phyloP scores from a whole-genome alignment of 2,113 vertebrate species.

The Ariopsis seemanni region DNA sequence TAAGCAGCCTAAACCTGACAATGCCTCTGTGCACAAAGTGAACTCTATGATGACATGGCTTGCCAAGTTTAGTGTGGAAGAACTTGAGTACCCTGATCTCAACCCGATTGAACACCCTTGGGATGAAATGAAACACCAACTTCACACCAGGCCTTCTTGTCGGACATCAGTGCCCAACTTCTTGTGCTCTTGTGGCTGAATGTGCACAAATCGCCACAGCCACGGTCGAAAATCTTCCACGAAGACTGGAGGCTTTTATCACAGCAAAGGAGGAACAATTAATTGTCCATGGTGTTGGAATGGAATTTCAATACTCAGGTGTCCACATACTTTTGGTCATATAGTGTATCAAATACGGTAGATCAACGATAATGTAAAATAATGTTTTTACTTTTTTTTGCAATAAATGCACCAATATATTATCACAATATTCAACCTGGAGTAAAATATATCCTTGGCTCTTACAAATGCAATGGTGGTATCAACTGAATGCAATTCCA shows the following conservation, averaged over 20 bases:
- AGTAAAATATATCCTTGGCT: background rate
- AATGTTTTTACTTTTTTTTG: background rate
- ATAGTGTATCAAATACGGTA: background rate
- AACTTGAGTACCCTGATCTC: background rate
- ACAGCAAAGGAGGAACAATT: background rate
- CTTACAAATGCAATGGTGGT: background rate
- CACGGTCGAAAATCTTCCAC: background rate
- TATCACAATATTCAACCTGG: background rate
- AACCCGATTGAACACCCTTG: background rate
- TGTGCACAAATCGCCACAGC: background rate
- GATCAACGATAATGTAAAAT: background rate
- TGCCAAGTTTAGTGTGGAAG: background rate
- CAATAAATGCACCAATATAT: background rate
- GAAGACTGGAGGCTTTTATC: background rate
- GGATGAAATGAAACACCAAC: background rate
- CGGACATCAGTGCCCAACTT: background rate
- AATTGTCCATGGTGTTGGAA: background rate
- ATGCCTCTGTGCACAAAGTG: background rate
- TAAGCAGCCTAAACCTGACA: background rate
- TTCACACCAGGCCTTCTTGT: background rate
- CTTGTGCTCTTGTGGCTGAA: background rate
- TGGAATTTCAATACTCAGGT: background rate
- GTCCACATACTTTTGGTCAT: background rate
- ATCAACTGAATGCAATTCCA: background rate
- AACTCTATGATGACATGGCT: background rate